phyloP scores from a whole-genome alignment of 2,888 invertebrate species.

The Carcina quercana region DNA sequence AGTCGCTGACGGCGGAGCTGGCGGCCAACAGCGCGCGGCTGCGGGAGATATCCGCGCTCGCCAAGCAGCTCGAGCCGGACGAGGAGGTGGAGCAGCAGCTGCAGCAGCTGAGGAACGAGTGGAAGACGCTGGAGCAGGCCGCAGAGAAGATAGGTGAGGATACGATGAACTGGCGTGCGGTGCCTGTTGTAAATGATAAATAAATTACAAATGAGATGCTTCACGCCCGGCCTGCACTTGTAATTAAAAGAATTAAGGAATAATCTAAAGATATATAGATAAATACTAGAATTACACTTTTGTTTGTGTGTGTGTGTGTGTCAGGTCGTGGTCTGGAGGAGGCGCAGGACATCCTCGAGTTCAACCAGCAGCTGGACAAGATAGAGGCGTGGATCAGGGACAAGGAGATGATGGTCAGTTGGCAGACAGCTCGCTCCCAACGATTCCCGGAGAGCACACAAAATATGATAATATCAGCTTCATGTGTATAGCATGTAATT shows the following conservation, averaged over 20 bases:
- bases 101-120: conserved; percentile 80
- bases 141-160: conserved; percentile 60
- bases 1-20: conserved; percentile 95
- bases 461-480: too few relatives aligned
- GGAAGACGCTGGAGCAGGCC: conserved; percentile 85
- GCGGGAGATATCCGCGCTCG: conserved; percentile 83
- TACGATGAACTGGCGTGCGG: not conserved
- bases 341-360: conserved; percentile 97
- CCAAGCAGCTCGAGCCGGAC: conserved; percentile 85
- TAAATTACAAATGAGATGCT: not conserved
- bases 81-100: conserved; percentile 82
- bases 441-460: too few relatives aligned
- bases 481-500: too few relatives aligned
- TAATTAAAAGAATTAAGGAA: not conserved
- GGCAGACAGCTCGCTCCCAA: too few relatives aligned
- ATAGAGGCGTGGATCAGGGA: conserved; percentile 98
- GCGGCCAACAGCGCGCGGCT: conserved; percentile 91
- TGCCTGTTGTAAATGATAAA: not conserved
- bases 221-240: not conserved
- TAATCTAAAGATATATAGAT: not conserved
- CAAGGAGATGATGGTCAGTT: conserved; percentile 89
- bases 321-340: conserved; percentile 92
- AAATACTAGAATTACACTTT: not conserved
- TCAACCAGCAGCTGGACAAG: conserved; percentile 96
- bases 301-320: not conserved